Conservation (phyloP, 1,140 invertebrate species). For the Drosophila melanogaster region DNA sequence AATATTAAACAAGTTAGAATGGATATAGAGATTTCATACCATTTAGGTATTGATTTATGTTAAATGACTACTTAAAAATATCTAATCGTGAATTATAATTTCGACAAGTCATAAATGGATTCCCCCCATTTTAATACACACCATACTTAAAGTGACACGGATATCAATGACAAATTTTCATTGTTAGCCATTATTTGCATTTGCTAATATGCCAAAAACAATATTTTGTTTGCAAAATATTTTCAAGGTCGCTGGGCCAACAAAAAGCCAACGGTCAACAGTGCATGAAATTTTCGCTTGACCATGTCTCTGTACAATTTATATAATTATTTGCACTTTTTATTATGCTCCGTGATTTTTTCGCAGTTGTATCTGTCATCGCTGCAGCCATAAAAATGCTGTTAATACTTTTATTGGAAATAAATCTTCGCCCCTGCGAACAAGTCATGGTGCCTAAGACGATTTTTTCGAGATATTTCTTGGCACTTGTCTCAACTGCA, state of each 20-base stretch:
- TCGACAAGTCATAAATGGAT: slow-evolving; percentile 12
- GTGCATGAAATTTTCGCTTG: slow-evolving; percentile 70
- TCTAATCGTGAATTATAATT: slow-evolving; percentile 1
- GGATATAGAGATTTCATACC: slow-evolving; percentile 4
- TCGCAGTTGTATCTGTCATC: slow-evolving; percentile 44
- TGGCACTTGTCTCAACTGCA: slow-evolving; percentile 40
- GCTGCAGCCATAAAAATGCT: slow-evolving; percentile 56
- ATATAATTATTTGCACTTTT: slow-evolving; percentile 51
- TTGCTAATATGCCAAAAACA: slow-evolving; percentile 71
- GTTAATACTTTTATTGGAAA: slow-evolving; percentile 63
- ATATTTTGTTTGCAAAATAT: slow-evolving; percentile 54
- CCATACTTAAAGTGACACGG: slow-evolving; percentile 8
- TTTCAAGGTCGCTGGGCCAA: slow-evolving; percentile 52
- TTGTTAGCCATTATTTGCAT: slow-evolving; percentile 37
- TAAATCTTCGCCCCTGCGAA: slow-evolving; percentile 32
- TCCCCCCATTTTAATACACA: slow-evolving; percentile 39
- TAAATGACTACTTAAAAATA: slow-evolving; percentile 1
- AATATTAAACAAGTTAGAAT: slow-evolving; percentile 17
- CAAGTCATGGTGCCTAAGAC: slow-evolving; percentile 26
- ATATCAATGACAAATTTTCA: slow-evolving; percentile 40
- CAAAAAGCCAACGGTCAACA: slow-evolving; percentile 58
- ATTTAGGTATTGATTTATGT: slow-evolving; percentile 23
- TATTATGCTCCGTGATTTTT: slow-evolving; percentile 32
- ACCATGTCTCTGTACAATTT: slow-evolving; percentile 61
- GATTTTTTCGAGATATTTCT: slow-evolving; percentile 38